These are phyloP conservation scores for human DNA, from an alignment of 2,113 vertebrate genomes.

Conservation along the genomic window GRCh38 chr3:47158501-47159000, in stretches of 20 bases:
- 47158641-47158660: background rate
- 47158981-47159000: background rate
- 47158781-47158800: background rate
- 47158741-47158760: background rate
- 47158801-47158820: background rate
- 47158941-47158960: background rate
- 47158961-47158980: background rate
- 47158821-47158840: background rate
- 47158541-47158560: background rate
- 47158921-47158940: background rate
- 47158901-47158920: background rate
- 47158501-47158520: background rate
- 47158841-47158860: slow-evolving; percentile 23
- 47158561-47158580: background rate
- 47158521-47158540: background rate
- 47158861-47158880: slow-evolving; percentile 41
- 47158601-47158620: background rate
- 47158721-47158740: background rate
- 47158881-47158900: background rate
- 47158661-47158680: background rate
- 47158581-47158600: background rate
- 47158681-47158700: background rate
- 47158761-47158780: background rate
- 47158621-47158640: background rate
- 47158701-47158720: background rate